phyloP scores from a whole-genome alignment of 2,797 vertebrate genomes.

The Halcyon badia region DNA sequence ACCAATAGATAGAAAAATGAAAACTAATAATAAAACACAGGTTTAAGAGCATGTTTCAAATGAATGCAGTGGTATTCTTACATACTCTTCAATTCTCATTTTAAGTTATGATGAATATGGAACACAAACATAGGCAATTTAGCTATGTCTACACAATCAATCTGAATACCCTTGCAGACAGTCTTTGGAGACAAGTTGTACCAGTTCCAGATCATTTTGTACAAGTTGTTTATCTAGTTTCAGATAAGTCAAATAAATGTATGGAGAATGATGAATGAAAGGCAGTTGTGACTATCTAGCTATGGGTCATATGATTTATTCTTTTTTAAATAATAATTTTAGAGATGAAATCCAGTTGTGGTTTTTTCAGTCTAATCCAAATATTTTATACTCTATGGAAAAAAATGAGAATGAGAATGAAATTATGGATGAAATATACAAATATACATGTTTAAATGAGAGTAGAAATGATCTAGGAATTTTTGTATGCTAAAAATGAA shows the following conservation, averaged over 20 bases:
- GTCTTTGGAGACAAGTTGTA: neutral
- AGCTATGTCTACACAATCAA: neutral
- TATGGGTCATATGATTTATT: neutral
- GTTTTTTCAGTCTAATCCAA: neutral
- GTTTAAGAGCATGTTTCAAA: neutral
- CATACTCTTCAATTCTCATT: neutral
- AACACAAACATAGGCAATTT: neutral
- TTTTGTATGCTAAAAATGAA: neutral
- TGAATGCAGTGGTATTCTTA: fast-evolving
- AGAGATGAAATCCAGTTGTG: neutral
- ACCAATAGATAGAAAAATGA: neutral
- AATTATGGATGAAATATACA: neutral
- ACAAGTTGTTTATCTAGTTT: neutral
- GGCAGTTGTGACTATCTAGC: neutral
- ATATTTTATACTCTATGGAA: neutral
- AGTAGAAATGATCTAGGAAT: neutral
- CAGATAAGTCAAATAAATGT: neutral
- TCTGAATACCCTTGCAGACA: neutral
- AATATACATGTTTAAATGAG: fast-evolving
- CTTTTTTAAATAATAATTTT: neutral
- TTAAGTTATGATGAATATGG: neutral
- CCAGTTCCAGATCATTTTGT: neutral
- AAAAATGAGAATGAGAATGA: neutral
- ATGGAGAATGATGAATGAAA: neutral
- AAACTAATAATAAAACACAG: neutral